Evolutionary conservation across 2,888 invertebrate species (phyloP).

Genomic region (Epicampocera succincta): DNA sequence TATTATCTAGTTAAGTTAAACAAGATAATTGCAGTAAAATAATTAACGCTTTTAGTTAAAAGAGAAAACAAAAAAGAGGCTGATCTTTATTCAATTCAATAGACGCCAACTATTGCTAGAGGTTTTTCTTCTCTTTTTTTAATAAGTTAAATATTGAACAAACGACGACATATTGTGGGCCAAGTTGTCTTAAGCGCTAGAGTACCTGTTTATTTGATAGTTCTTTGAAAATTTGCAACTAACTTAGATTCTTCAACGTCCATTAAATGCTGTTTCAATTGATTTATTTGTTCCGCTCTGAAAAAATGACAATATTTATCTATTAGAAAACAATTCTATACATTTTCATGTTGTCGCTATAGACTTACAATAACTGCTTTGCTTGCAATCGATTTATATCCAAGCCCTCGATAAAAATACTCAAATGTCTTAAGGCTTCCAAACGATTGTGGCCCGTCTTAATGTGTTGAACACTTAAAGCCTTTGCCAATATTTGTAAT

Average conservation of each 20-base stretch:
- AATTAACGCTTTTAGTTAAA: constrained; percentile 30
- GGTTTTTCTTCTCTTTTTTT: background rate
- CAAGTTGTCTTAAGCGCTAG: background rate
- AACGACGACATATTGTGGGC: no score
- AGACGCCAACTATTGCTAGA: background rate
- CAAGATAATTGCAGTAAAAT: constrained; percentile 62
- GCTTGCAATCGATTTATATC: constrained; percentile 58
- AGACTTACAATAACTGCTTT: constrained; percentile 64
- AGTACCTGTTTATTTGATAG: background rate
- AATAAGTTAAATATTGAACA: constrained; percentile 1
- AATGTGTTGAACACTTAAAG: constrained; percentile 49
- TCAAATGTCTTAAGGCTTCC: constrained; percentile 66
- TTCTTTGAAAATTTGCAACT: constrained; percentile 29
- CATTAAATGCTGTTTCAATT: constrained; percentile 26
- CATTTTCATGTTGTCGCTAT: background rate
- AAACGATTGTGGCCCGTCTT: constrained; percentile 62
- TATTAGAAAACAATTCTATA: constrained; percentile 1
- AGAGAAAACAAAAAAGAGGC: background rate
- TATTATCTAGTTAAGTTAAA: constrained; percentile 68
- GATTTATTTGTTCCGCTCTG: constrained; percentile 22
- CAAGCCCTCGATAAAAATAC: constrained; percentile 62
- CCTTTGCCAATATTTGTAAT: constrained; percentile 64
- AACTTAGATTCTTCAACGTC: constrained; percentile 34
- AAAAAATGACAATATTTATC: background rate
- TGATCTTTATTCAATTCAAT: constrained; percentile 32